Conservation (phyloP, 2,113 vertebrate genomes). For the Indicator indicator region DNA sequence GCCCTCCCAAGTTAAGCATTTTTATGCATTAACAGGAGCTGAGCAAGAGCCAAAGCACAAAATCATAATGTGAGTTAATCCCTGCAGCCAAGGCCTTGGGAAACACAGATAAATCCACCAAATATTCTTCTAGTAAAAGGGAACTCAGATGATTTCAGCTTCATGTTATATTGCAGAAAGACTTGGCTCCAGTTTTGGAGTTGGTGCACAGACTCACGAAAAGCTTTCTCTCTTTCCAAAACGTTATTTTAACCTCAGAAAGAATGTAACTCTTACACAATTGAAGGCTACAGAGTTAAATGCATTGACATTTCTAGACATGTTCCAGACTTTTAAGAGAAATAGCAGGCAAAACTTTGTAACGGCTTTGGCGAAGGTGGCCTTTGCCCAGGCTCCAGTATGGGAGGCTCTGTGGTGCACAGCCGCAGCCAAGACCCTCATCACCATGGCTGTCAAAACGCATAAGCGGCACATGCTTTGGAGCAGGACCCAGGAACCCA, state of each 20-base stretch:
- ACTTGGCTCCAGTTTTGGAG: background rate
- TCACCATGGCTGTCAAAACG: background rate
- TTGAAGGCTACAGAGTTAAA: background rate
- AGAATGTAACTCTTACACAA: background rate
- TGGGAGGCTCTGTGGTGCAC: accelerated
- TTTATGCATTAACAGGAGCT: background rate
- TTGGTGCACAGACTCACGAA: background rate
- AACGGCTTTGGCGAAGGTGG: background rate
- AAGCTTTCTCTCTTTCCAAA: background rate
- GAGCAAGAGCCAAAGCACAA: background rate
- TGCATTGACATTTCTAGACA: background rate
- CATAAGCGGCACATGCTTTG: background rate
- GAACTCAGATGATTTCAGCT: background rate
- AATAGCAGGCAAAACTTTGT: background rate
- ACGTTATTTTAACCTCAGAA: background rate
- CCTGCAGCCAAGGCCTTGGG: background rate
- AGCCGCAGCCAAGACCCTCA: accelerated
- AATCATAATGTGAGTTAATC: background rate
- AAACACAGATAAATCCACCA: background rate
- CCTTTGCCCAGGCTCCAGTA: background rate
- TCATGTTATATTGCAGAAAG: background rate
- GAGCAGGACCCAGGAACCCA: background rate
- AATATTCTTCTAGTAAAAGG: background rate
- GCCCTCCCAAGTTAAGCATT: background rate
- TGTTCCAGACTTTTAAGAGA: background rate